Base-by-base conservation (phyloP, 2,113 vertebrate species). In the Anser brachyrhynchus region DNA sequence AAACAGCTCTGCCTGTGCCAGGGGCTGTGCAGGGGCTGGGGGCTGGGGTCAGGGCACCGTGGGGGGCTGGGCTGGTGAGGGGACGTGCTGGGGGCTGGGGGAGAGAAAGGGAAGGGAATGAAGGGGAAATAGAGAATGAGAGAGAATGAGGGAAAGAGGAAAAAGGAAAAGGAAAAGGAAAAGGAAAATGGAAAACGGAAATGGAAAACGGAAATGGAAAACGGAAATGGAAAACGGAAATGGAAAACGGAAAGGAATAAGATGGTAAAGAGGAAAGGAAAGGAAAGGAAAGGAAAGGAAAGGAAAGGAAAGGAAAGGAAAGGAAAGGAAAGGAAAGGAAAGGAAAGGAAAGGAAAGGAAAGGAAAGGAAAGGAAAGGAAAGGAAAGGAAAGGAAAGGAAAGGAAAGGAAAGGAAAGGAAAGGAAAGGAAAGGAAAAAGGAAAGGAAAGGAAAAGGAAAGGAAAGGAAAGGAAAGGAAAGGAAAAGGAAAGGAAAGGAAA, bases 291-390 rank as follows among this genome's bases (percentile, higher is more conserved):
- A 6, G 31, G 19, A 8, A 31, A 5, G 15, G 6, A 7, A 35
- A 3, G 49, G 3, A 17, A 6, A 3, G 23, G 6, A 8, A 13
- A 2, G 5, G 3, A 13, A 21, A 11, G 9, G 2, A 17, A 12
- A 11, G 10, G 3, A 12, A 14, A 11, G 25, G 6, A 12, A 23
- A 11, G 51, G 4, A 25, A 15, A 18, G 18, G 3, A 17, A 16
- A 17, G 21, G 20, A 16, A 37, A 57, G 55, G 55, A 33, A 58
- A 58, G 29, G 31, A 23, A 16, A 20, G 25, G 46, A 20, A 28
- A 37, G 21, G 15, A 20, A 31, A 21, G 13, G 51, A 21, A 6
- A 11, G 18, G 11, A 31, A 11, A 12, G 12, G 3, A 14, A 18
- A 6, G 31, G 19, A 8, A 31, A 5, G 15, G 6, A 7, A 35